phyloP scores from a whole-genome alignment of 2,888 invertebrate genomes.

The Rosalia funebris region DNA sequence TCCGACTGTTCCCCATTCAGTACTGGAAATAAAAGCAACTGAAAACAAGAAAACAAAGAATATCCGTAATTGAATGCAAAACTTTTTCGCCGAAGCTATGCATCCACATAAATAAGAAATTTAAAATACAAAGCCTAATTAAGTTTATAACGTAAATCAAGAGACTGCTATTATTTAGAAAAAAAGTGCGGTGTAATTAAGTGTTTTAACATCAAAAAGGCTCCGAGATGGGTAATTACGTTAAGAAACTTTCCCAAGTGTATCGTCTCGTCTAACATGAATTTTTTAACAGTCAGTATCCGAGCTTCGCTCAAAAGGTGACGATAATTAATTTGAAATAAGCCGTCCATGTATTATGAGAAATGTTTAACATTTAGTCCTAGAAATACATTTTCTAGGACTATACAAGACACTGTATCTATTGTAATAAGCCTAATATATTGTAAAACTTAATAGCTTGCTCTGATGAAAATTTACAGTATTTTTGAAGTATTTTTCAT shows the following conservation, averaged over 20 bases:
- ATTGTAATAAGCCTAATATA: too few species aligned
- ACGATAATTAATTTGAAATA: constrained; percentile 38
- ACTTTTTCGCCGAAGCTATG: constrained; percentile 28
- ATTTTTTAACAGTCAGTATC: constrained; percentile 35
- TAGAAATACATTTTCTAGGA: too few species aligned
- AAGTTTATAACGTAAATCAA: constrained; percentile 20
- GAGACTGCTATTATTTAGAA: constrained; percentile 13
- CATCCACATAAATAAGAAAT: constrained; percentile 25
- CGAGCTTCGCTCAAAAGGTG: constrained; percentile 25
- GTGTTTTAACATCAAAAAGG: constrained; percentile 29
- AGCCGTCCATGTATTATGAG: constrained; percentile 21
- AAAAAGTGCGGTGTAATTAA: constrained; percentile 30
- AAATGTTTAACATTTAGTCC: too few species aligned
- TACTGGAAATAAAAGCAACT: constrained; percentile 25
- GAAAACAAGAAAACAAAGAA: constrained; percentile 29
- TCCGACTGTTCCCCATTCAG: not conserved
- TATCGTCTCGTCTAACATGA: constrained; percentile 40
- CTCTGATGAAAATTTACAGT: too few species aligned
- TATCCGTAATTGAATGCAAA: constrained; percentile 35
- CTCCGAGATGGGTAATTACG: constrained; percentile 35
- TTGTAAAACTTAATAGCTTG: too few species aligned
- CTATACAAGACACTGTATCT: too few species aligned
- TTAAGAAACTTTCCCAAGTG: constrained; percentile 32
- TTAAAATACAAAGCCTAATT: constrained; percentile 21
- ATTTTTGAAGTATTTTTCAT: too few species aligned